Conservation (phyloP, 2,797 vertebrate species). For the Oryzias sinensis region DNA sequence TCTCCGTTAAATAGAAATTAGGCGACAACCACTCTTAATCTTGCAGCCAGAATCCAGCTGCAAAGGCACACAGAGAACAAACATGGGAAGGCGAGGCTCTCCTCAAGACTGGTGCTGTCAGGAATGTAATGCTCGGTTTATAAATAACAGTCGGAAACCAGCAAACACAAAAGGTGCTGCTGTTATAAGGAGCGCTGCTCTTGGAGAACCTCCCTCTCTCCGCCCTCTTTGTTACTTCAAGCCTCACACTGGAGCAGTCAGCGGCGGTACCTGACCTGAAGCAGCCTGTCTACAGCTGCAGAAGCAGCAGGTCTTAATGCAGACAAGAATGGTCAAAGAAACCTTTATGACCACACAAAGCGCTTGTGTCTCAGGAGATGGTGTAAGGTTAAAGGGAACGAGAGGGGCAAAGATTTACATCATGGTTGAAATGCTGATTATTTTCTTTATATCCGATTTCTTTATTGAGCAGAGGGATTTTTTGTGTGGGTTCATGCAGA, state of each 20-base stretch:
- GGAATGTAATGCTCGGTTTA: slow-evolving; percentile 74
- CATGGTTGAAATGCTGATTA: not conserved
- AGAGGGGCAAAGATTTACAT: not conserved
- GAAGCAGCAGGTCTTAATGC: slow-evolving; percentile 27
- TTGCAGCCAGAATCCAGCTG: slow-evolving; percentile 7
- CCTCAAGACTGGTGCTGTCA: slow-evolving; percentile 49
- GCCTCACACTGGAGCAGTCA: slow-evolving; percentile 37
- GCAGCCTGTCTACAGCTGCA: slow-evolving; percentile 16
- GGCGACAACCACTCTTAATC: slow-evolving; percentile 20
- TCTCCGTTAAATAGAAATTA: slow-evolving; percentile 5
- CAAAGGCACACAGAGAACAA: slow-evolving; percentile 63
- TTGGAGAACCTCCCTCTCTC: slow-evolving; percentile 24
- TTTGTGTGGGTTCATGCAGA: not conserved
- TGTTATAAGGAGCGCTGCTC: slow-evolving; percentile 55
- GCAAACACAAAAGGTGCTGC: slow-evolving; percentile 76
- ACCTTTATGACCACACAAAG: slow-evolving; percentile 33
- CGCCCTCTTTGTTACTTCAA: slow-evolving; percentile 28
- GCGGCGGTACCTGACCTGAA: slow-evolving; percentile 9
- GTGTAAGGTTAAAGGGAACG: not conserved
- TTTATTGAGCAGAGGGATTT: not conserved
- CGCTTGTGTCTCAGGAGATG: slow-evolving; percentile 11
- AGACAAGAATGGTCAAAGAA: slow-evolving; percentile 44
- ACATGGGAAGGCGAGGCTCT: slow-evolving; percentile 61
- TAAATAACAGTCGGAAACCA: slow-evolving; percentile 72
- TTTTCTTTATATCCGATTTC: not conserved